Conservation (phyloP, 2,888 invertebrate species). For the Polydrusus pterygomalis region DNA sequence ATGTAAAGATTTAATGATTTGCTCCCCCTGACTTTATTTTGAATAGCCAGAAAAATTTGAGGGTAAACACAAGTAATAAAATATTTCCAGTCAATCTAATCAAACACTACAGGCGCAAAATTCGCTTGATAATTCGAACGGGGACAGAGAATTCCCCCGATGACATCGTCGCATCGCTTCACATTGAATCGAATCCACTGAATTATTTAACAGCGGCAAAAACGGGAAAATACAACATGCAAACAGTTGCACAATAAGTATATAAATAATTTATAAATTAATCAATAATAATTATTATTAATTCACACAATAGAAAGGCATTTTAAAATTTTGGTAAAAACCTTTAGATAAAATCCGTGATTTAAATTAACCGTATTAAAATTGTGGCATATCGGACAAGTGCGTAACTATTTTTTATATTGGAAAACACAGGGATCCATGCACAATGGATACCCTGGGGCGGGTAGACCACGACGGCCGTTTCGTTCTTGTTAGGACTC, state of each 20-base stretch:
- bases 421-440: too few relatives aligned
- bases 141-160: conserved; percentile 51
- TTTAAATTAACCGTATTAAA: too few relatives aligned
- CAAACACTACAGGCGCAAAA: conserved; percentile 49
- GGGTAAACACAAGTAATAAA: conserved; percentile 34
- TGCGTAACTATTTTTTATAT: too few relatives aligned
- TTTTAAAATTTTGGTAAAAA: too few relatives aligned
- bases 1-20: not conserved
- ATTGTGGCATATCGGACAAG: too few relatives aligned
- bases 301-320: not conserved
- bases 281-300: not conserved
- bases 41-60: not conserved
- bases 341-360: too few relatives aligned
- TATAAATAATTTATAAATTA: conserved; percentile 11
- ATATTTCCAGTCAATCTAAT: conserved; percentile 38
- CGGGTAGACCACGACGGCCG: too few relatives aligned
- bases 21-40: not conserved
- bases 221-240: conserved; percentile 39
- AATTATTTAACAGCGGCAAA: conserved; percentile 51
- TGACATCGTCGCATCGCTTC: conserved; percentile 41
- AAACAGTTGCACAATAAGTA: conserved; percentile 29
- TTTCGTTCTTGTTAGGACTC: too few relatives aligned
- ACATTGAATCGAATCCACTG: conserved; percentile 44
- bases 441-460: too few relatives aligned
- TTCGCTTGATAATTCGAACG: conserved; percentile 49